A percentile compares a stretch with the other conserved stretches of the same genome.
Evolutionary conservation across 2,888 invertebrate genomes (phyloP).

Genomic region (Caenorhabditis sp.): DNA sequence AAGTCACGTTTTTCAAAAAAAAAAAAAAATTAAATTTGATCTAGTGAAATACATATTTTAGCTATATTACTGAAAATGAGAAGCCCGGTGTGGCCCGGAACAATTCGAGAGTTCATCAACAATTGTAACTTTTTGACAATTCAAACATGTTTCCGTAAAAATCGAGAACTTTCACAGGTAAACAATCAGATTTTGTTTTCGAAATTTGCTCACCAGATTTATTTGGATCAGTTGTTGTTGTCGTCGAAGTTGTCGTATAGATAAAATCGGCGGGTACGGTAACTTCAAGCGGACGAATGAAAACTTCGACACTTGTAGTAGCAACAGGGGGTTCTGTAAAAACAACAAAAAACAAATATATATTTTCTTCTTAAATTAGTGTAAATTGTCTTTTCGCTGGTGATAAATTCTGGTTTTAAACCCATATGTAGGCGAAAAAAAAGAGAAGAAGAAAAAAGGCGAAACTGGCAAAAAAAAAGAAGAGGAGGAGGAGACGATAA

Average conservation of each 20-base stretch:
- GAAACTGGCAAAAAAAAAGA: constrained; percentile 5
- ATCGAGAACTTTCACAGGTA: too few relatives aligned
- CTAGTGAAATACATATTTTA: too few relatives aligned
- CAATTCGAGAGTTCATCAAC: too few relatives aligned
- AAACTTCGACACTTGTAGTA: constrained; percentile 26
- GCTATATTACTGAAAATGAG: too few relatives aligned
- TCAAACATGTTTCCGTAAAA: too few relatives aligned
- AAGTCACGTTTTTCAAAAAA: too few relatives aligned
- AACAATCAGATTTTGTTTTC: too few relatives aligned
- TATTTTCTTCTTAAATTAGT: constrained; percentile 5
- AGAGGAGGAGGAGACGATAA: not conserved
- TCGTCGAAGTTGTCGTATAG: not conserved
- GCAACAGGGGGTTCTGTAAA: constrained; percentile 31
- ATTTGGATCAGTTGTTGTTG: constrained; percentile 1
- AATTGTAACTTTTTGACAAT: too few relatives aligned
- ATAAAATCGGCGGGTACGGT: constrained; percentile 43
- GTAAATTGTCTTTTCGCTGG: not conserved
- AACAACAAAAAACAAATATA: not conserved
- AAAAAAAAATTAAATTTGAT: too few relatives aligned
- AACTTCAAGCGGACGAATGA: constrained; percentile 51
- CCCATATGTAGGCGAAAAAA: constrained; percentile 12
- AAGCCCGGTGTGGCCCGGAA: too few relatives aligned
- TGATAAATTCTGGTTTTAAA: constrained; percentile 7
- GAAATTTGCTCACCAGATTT: not conserved
- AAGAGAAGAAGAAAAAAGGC: not conserved